Conservation (phyloP, 2,113 vertebrate species). For the Henicopernis longicauda region DNA sequence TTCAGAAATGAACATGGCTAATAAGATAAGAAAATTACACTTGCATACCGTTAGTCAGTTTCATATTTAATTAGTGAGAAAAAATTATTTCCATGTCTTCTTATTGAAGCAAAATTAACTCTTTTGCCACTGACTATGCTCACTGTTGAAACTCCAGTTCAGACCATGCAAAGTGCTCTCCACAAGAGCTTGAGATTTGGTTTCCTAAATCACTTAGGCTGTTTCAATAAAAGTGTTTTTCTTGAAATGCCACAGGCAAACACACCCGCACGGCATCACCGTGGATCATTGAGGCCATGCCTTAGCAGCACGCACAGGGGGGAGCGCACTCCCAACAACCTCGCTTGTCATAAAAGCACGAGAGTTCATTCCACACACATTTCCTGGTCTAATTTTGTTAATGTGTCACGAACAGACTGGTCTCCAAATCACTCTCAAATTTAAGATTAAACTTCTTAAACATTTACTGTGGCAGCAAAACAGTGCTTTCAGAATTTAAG, state of each 20-base stretch:
- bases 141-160: not conserved
- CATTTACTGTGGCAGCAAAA: constrained; percentile 19
- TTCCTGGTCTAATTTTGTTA: constrained; percentile 9
- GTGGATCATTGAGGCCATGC: not conserved
- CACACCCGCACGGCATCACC: fast-evolving
- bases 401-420: constrained; percentile 5
- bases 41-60: constrained; percentile 62
- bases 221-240: not conserved
- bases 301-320: not conserved
- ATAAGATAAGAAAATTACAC: constrained; percentile 75
- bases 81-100: constrained; percentile 45
- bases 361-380: not conserved
- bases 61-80: constrained; percentile 63
- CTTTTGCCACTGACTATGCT: not conserved
- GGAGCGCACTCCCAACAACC: not conserved
- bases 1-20: constrained; percentile 73
- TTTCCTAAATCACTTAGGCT: not conserved
- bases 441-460: constrained; percentile 44
- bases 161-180: not conserved
- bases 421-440: constrained; percentile 3
- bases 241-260: not conserved
- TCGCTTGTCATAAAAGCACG: not conserved
- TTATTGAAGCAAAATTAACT: constrained; percentile 52
- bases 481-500: constrained; percentile 39
- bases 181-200: not conserved